Evolutionary conservation across 2,888 invertebrate genomes (phyloP).

Genomic region (Volucella inflata): DNA sequence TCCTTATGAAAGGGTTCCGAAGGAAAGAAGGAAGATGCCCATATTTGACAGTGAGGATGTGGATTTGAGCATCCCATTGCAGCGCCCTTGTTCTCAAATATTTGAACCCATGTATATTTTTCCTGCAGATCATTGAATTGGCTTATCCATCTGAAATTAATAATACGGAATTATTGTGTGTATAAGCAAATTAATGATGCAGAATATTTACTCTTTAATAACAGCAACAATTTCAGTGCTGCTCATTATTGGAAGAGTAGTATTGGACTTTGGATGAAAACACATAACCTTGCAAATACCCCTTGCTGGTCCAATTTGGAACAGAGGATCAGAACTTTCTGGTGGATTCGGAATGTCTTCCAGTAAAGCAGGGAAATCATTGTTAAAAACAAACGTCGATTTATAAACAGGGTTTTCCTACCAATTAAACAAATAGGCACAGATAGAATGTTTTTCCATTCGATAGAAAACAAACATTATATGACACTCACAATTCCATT

Average conservation of each 20-base stretch:
- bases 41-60: conserved; percentile 88
- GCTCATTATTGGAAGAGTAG: conserved; percentile 94
- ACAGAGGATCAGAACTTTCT: conserved; percentile 89
- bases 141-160: conserved; percentile 88
- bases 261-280: conserved; percentile 96
- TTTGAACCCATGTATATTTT: conserved; percentile 95
- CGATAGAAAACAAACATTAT: not conserved
- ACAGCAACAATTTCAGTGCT: conserved; percentile 90
- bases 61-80: conserved; percentile 99
- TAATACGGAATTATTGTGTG: not conserved
- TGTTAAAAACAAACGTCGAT: conserved; percentile 96
- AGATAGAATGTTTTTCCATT: not conserved
- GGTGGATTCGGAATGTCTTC: conserved; percentile 91
- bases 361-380: conserved; percentile 97
- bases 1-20: conserved; percentile 94
- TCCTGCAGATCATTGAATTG: conserved; percentile 90
- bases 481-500: conserved; percentile 81
- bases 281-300: conserved; percentile 98
- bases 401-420: conserved; percentile 91
- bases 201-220: conserved; percentile 86
- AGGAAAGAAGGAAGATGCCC: conserved; percentile 97
- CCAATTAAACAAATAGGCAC: not conserved
- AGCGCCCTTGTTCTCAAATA: conserved; percentile 98
- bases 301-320: conserved; percentile 90
- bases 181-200: not conserved